A percentile compares a stretch with the other conserved stretches of the same genome.
Conservation (phyloP, 2,888 invertebrate species). For the Drosophila algonquin region DNA sequence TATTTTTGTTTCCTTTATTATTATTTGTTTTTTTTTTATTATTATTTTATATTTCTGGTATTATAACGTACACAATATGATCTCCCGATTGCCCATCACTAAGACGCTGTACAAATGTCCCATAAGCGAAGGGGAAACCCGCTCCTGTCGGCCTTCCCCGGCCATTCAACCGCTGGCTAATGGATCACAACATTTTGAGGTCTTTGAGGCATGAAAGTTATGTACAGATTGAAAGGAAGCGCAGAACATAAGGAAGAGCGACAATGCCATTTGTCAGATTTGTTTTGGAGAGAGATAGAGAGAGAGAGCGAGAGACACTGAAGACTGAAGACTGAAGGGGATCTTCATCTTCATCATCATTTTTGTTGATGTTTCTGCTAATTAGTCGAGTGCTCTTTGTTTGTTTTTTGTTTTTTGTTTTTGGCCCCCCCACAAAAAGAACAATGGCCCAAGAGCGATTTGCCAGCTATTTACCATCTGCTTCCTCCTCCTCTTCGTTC, state of each 20-base stretch:
- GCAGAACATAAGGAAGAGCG: conserved; percentile 18
- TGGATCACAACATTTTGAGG: conserved; percentile 23
- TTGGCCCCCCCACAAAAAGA: conserved; percentile 14
- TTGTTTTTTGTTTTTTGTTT: neutral
- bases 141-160: neutral
- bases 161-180: conserved; percentile 18
- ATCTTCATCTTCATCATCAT: neutral
- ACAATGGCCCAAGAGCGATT: conserved; percentile 33
- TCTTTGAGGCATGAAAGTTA: conserved; percentile 72
- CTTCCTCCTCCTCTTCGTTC: conserved; percentile 5
- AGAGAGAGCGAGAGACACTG: conserved; percentile 3
- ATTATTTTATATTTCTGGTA: too few relatives aligned
- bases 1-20: too few relatives aligned
- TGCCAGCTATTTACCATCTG: conserved; percentile 17
- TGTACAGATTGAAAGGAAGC: conserved; percentile 53
- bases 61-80: too few relatives aligned
- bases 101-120: neutral
- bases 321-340: neutral
- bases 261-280: conserved; percentile 45
- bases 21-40: too few relatives aligned
- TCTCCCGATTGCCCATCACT: too few relatives aligned
- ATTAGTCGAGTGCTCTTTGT: conserved; percentile 43
- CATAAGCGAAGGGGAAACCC: neutral
- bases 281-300: conserved; percentile 27
- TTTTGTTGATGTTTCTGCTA: conserved; percentile 28